Evolutionary conservation across 1,140 invertebrate species (phyloP).

Genomic region (Nasonia giraulti): DNA sequence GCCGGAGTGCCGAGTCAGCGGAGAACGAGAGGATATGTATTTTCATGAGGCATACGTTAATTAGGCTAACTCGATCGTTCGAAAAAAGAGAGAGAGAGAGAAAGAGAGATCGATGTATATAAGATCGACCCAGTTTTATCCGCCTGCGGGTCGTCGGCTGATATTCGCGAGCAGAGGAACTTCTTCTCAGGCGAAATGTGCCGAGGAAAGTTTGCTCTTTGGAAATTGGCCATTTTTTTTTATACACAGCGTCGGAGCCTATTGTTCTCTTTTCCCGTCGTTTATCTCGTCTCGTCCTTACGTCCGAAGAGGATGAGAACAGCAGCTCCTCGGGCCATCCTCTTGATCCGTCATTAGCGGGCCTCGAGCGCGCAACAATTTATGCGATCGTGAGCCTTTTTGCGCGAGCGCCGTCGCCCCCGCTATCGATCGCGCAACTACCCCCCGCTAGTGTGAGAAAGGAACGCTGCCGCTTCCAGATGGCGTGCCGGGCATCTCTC

Average conservation of each 20-base stretch:
- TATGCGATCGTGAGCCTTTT: conserved; percentile 8
- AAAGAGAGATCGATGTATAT: too few relatives aligned
- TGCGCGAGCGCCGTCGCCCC: neutral
- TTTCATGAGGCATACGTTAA: neutral
- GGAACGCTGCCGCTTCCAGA: neutral
- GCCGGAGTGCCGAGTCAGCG: neutral
- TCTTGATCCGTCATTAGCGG: conserved; percentile 23
- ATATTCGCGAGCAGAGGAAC: too few relatives aligned
- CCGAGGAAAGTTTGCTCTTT: neutral
- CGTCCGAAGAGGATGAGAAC: too few relatives aligned
- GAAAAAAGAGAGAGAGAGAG: too few relatives aligned
- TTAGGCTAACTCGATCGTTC: neutral
- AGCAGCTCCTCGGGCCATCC: neutral
- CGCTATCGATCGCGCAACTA: neutral
- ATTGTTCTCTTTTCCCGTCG: neutral
- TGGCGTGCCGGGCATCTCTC: too few relatives aligned
- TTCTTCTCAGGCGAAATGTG: too few relatives aligned
- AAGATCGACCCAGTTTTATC: too few relatives aligned
- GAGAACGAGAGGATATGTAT: too few relatives aligned
- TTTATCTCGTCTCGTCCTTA: neutral
- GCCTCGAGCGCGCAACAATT: neutral
- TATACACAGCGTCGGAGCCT: neutral
- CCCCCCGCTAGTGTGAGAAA: too few relatives aligned
- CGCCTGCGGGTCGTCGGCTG: too few relatives aligned
- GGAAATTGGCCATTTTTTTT: neutral